phyloP scores from a whole-genome alignment of 2,113 vertebrate genomes.

The Crocuta crocuta region DNA sequence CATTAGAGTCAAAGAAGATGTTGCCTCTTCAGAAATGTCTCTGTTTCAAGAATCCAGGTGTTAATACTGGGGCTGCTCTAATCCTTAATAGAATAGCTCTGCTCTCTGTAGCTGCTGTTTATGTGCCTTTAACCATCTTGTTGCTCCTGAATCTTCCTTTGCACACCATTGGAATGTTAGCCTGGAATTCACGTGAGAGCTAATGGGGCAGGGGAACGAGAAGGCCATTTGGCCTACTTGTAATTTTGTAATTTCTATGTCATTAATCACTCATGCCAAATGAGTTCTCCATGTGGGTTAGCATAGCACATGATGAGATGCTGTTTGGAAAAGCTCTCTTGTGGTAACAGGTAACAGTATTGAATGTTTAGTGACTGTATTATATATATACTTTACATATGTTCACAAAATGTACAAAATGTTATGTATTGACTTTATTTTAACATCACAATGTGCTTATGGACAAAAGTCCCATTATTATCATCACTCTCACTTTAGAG shows the following conservation, averaged over 20 bases:
- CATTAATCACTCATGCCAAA: neutral
- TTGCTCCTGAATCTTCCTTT: neutral
- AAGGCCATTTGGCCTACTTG: neutral
- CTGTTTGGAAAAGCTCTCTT: neutral
- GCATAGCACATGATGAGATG: neutral
- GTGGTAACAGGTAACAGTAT: neutral
- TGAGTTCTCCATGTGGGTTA: neutral
- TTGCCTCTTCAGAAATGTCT: neutral
- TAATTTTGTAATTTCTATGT: neutral
- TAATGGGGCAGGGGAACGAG: neutral
- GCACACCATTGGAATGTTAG: neutral
- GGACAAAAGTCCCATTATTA: neutral
- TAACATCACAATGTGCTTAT: neutral
- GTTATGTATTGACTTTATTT: neutral
- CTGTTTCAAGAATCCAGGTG: neutral
- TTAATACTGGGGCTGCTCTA: neutral
- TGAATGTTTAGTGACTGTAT: neutral
- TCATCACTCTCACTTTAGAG: neutral
- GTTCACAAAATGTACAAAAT: neutral
- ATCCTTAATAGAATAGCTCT: neutral
- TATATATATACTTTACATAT: neutral
- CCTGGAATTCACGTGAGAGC: neutral
- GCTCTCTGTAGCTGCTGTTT: neutral
- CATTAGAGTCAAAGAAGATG: neutral
- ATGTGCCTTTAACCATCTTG: neutral